Conservation (phyloP, 1,140 invertebrate species). For the Anastrepha ludens region DNA sequence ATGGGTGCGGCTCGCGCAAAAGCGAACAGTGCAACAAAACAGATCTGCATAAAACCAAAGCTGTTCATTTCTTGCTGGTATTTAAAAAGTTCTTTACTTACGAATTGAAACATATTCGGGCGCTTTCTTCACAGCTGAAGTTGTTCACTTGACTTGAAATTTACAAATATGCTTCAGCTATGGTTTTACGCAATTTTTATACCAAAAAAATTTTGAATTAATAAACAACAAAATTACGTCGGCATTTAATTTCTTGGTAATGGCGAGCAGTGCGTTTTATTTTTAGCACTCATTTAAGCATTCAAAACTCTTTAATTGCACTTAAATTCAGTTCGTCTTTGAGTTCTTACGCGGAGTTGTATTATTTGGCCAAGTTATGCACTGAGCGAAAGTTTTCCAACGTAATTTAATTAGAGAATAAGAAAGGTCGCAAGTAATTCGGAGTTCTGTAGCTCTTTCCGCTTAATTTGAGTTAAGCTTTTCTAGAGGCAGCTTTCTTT, state of each 20-base stretch:
- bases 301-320: background rate
- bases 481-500: no score
- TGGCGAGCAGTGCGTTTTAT: background rate
- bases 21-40: background rate
- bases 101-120: background rate
- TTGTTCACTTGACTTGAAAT: background rate
- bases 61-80: background rate
- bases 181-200: conserved; percentile 11
- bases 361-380: conserved; percentile 36
- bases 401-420: no score
- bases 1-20: conserved; percentile 12
- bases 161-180: background rate
- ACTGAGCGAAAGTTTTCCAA: background rate
- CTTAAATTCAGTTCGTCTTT: background rate
- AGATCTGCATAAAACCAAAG: background rate
- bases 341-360: background rate
- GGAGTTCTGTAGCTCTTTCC: no score
- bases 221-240: background rate
- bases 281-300: background rate
- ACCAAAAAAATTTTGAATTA: background rate
- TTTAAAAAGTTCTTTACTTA: background rate
- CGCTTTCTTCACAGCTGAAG: background rate
- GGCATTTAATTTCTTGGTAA: background rate
- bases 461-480: no score
- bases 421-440: no score